Evolutionary conservation across 2,888 invertebrate genomes (phyloP).

Genomic region (Nymphalis urticae): DNA sequence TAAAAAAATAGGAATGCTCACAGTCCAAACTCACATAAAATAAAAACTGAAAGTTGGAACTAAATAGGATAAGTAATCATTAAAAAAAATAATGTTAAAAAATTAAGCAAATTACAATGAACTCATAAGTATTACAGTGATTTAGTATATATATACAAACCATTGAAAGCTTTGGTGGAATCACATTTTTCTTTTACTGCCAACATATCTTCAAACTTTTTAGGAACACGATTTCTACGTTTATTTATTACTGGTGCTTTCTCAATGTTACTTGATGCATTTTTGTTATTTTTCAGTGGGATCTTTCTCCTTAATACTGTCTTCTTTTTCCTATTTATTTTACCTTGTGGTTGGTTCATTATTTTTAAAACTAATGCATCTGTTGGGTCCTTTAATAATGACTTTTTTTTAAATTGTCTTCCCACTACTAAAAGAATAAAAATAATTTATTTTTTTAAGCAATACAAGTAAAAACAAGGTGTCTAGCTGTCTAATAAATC

Average conservation of each 20-base stretch:
- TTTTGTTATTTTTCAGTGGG: slow-evolving; percentile 25
- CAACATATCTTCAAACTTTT: background rate
- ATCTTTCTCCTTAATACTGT: slow-evolving; percentile 23
- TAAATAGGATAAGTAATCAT: too few species aligned
- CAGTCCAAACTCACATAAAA: too few species aligned
- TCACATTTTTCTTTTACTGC: background rate
- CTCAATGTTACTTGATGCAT: background rate
- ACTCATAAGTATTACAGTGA: too few species aligned
- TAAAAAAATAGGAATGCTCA: too few species aligned
- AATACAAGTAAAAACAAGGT: background rate
- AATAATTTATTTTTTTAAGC: background rate
- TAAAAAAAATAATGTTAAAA: too few species aligned
- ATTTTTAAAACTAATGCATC: background rate
- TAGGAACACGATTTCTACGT: background rate
- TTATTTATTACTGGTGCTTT: background rate
- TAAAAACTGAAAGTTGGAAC: too few species aligned
- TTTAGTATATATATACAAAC: slow-evolving; percentile 14
- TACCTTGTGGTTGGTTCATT: background rate
- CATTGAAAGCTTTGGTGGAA: background rate
- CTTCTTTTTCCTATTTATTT: background rate
- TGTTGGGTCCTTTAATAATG: slow-evolving; percentile 13
- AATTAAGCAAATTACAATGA: too few species aligned
- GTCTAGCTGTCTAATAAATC: too few species aligned
- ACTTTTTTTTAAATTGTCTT: slow-evolving; percentile 42
- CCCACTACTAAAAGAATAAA: slow-evolving; percentile 46